phyloP scores from a whole-genome alignment of 2,888 invertebrate genomes.

The Amphimallon solstitiale region DNA sequence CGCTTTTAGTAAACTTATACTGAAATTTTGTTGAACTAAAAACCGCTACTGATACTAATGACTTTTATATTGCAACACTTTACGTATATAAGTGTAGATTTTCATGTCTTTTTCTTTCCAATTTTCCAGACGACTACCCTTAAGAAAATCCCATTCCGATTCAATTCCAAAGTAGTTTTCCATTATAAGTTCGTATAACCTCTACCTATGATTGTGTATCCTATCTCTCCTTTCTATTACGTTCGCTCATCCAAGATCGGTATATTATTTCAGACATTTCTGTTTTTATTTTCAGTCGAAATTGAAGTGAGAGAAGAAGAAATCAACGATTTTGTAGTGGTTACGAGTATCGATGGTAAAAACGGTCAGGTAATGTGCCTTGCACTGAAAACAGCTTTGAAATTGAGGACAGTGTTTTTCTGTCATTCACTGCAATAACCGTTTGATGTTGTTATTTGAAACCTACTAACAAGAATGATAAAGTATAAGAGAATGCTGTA shows the following conservation, averaged over 20 bases:
- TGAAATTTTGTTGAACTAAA: too few relatives aligned
- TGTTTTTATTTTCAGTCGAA: conserved; percentile 37
- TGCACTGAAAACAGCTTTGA: neutral
- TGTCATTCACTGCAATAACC: neutral
- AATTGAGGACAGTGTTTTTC: neutral
- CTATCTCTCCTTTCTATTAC: neutral
- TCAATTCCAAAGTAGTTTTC: too few relatives aligned
- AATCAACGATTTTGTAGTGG: conserved; percentile 47
- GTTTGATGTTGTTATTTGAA: conserved; percentile 1
- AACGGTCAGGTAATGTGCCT: conserved; percentile 47
- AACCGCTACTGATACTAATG: too few relatives aligned
- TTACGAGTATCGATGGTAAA: conserved; percentile 45
- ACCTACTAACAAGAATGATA: too few relatives aligned
- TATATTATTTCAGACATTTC: conserved; percentile 19
- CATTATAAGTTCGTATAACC: too few relatives aligned
- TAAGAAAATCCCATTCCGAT: too few relatives aligned
- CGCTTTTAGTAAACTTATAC: too few relatives aligned
- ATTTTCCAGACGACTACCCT: too few relatives aligned
- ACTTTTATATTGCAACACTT: too few relatives aligned
- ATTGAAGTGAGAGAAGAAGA: conserved; percentile 45
- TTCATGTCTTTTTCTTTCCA: too few relatives aligned
- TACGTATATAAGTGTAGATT: too few relatives aligned
- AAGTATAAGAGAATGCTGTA: too few relatives aligned
- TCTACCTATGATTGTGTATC: neutral
- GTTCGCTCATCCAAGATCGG: neutral